Evolutionary conservation across 2,113 vertebrate genomes (phyloP), one percentile per base, ranked within the genome.

Genomic region (Riparia riparia): DNA sequence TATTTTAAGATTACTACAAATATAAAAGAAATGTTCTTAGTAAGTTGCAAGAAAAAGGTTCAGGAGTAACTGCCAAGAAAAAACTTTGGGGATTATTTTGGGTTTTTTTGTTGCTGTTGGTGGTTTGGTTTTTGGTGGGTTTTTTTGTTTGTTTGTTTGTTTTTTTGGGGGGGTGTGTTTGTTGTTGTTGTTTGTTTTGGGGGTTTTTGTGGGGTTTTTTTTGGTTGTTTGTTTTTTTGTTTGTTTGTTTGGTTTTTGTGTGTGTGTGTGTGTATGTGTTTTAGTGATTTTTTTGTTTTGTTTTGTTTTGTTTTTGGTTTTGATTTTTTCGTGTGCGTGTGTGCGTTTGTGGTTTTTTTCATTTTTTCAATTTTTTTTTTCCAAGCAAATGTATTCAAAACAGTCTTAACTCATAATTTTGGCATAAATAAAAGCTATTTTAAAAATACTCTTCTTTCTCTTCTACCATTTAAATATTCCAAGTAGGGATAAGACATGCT

Each of bases 81-180:
- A 61, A 39, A 8, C 0, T 7, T n/a, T 4, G 2, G 3, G 14
- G 26, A 37, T 37, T 37, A 26, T 24, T n/a, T 29, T 4, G 2
- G 3, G 21, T 31, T 53, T 10, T 53, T 37, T 37, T 37, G 37
- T 37, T 37, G 37, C 37, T 37, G 37, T 37, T 37, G 37, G 37
- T 37, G 37, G 37, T 37, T 37, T 37, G 37, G 37, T n/a, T n/a
- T n/a, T n/a, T n/a, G 37, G 42, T 14, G 42, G 42, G 37, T 17
- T 45, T 45, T 8, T 2, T 7, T 14, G 37, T 37, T 37, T 37
- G 37, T 25, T 47, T 39, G 17, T 51, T 32, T 61, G 37, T 37
- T 37, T 37, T 37, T 37, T 37, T 37, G 37, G 37, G 37, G 9
- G 37, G 37, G n/a, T n/a, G n/a, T n/a, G n/a, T n/a, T n/a, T n/a